These are phyloP conservation scores for Poecilobothrus nobilitatus DNA, from an alignment of 2,888 invertebrate species.

Conservation along the genomic window DNA sequence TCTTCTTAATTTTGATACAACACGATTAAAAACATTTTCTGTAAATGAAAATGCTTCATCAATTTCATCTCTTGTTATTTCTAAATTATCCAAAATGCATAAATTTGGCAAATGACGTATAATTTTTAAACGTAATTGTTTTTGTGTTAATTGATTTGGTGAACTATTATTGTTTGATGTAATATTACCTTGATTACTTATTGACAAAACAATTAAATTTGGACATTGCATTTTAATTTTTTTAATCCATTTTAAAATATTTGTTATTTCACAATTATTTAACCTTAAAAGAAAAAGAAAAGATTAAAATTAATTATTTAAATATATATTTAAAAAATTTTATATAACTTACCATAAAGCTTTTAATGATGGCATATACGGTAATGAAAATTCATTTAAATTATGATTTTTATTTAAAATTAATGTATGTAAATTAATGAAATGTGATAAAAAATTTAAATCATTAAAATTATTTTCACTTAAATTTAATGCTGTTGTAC, in stretches of 20 bases:
- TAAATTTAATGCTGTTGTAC: constrained; percentile 54
- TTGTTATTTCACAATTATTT: constrained; percentile 51
- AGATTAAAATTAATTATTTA: background rate
- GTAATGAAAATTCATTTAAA: constrained; percentile 56
- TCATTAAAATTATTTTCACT: constrained; percentile 63
- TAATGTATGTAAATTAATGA: constrained; percentile 60
- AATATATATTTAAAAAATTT: too few relatives aligned
- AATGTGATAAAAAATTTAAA: constrained; percentile 57
- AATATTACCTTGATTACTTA: constrained; percentile 73
- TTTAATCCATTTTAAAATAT: constrained; percentile 59
- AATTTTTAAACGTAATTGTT: constrained; percentile 15
- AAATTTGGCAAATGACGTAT: constrained; percentile 12
- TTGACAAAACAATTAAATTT: constrained; percentile 58
- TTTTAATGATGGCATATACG: constrained; percentile 57
- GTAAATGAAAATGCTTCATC: background rate
- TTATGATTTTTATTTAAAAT: constrained; percentile 71
- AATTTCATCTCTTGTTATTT: constrained; percentile 9
- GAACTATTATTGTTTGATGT: constrained; percentile 55
- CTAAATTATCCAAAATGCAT: constrained; percentile 15
- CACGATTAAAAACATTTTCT: constrained; percentile 4
- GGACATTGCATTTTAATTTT: constrained; percentile 59
- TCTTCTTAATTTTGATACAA: background rate
- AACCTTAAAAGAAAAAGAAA: constrained; percentile 40
- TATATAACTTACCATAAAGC: constrained; percentile 53
- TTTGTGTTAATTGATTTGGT: constrained; percentile 10